Percentiles rank a stretch among this genome's conserved stretches.
Conservation (phyloP, 2,797 vertebrate genomes). For the Malurus splendens region DNA sequence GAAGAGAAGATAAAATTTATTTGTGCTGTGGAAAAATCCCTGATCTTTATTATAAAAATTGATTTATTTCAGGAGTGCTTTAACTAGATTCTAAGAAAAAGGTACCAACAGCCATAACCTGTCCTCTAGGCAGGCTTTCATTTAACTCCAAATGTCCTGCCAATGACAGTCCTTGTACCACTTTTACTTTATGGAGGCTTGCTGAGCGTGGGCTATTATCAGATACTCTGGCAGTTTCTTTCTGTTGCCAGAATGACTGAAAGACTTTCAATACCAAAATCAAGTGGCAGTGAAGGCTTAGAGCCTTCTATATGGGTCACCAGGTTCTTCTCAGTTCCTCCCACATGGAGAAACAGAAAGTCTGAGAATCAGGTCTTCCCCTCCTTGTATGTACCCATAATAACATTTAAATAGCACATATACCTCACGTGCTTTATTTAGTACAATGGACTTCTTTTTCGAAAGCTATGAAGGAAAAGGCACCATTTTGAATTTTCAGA, state of each 20-base stretch:
- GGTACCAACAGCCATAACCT: neutral
- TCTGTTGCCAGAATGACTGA: neutral
- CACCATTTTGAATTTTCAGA: slow-evolving; percentile 6
- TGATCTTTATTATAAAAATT: neutral
- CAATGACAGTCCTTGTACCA: neutral
- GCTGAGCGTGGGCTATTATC: neutral
- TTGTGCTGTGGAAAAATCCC: neutral
- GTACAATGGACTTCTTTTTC: neutral
- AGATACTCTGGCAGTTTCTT: neutral
- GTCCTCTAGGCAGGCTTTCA: neutral
- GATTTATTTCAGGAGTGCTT: neutral
- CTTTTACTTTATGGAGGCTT: neutral
- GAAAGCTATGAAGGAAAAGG: neutral
- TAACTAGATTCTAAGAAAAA: neutral
- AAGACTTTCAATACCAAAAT: neutral
- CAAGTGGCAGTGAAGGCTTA: neutral
- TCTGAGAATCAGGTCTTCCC: neutral
- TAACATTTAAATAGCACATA: neutral
- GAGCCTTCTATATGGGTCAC: neutral
- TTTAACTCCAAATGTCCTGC: neutral
- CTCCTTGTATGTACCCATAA: rapidly evolving
- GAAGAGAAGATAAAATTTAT: neutral
- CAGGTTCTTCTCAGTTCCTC: neutral
- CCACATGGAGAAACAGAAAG: neutral
- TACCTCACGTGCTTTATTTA: neutral